Base-by-base conservation (phyloP, 2,113 vertebrate species). In the Pampusana beccarii region DNA sequence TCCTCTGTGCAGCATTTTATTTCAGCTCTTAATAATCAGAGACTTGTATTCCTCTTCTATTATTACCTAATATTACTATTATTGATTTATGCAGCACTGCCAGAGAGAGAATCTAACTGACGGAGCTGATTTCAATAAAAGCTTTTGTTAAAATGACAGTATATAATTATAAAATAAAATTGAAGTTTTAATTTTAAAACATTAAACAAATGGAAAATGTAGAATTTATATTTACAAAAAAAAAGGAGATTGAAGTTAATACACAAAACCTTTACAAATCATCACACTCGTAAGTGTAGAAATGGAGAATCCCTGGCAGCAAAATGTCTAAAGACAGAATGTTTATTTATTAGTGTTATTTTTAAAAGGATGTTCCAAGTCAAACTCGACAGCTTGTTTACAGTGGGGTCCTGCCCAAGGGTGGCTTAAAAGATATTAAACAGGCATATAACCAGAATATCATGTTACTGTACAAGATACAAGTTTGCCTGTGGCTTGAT, bases 301-400 rank as follows among this genome's bases (percentile, higher is more conserved):
- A 95, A 89, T 24, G 51, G 84, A 72, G 69, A 90, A 86, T 89
- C 94, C 89, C 83, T 96, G 95, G 86, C 94, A 97, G 88, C 80
- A 91, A 75, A 92, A 97, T 36, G 64, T 86, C 86, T 96, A 92
- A 96, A 86, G 86, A 95, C 86, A 95, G 95, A 92, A 96, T 95
- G 89, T 96, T 97, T 97, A 95, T 97, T 95, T 97, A 97, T 95
- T 95, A 95, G 89, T 60, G 91, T 77, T 95, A 95, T 95, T 95
- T 95, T 95, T 90, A 87, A 95, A 95, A 93, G 92, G 96, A 95
- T 91, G 88, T 95, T 96, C 91, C 91, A 92, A 97, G 95, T 95
- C 80, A 93, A 94, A 96, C 91, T 92, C n/a, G 28, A 96, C 93
- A 90, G 86, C 90, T 96, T 96, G 93, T 95, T 96, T 97, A 95